phyloP scores from a whole-genome alignment of 2,797 vertebrate genomes.

The Danio albolineatus region DNA sequence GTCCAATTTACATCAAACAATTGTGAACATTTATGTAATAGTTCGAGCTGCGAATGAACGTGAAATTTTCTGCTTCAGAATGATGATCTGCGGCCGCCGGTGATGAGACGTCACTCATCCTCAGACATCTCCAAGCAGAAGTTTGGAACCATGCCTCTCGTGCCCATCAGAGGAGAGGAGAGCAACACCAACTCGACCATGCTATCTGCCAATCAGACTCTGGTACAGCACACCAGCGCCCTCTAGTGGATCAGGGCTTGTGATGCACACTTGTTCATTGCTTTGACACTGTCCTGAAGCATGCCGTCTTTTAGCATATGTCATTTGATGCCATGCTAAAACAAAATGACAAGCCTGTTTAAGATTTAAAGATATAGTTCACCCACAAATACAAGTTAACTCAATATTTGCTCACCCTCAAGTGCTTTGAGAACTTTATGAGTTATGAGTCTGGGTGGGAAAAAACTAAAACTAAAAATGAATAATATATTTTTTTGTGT shows the following conservation, averaged over 20 bases:
- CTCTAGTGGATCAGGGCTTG: conserved; percentile 29
- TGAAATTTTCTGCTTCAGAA: conserved; percentile 75
- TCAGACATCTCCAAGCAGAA: conserved; percentile 93
- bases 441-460: too few relatives aligned
- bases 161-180: conserved; percentile 92
- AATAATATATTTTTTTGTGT: too few relatives aligned
- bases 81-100: conserved; percentile 82
- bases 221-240: conserved; percentile 76
- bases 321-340: too few relatives aligned
- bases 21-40: neutral
- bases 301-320: too few relatives aligned
- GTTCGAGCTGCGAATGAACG: neutral
- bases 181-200: conserved; percentile 89
- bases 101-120: conserved; percentile 89
- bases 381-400: too few relatives aligned
- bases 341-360: too few relatives aligned
- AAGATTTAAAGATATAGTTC: too few relatives aligned
- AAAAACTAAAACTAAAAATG: too few relatives aligned
- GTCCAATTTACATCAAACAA: conserved; percentile 13
- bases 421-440: too few relatives aligned
- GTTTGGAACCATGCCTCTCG: conserved; percentile 95
- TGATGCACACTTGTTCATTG: neutral
- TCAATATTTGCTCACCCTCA: too few relatives aligned
- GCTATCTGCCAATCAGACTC: conserved; percentile 94
- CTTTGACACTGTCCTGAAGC: too few relatives aligned